phyloP scores from a whole-genome alignment of 1,140 invertebrate genomes.

The Saccostrea glomerata region DNA sequence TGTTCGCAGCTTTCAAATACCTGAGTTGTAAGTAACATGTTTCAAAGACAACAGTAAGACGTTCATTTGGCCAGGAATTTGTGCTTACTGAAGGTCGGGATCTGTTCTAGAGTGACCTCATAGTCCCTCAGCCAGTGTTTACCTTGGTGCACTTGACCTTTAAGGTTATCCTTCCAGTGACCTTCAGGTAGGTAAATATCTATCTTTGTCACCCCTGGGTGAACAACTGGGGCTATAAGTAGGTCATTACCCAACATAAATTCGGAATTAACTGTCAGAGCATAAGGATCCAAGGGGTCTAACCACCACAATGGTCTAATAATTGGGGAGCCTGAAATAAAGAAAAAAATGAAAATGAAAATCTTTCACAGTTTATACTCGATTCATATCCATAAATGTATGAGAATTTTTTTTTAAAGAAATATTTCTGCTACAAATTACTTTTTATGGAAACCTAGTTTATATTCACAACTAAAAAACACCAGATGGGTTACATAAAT shows the following conservation, averaged over 20 bases:
- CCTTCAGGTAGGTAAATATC: slow-evolving; percentile 84
- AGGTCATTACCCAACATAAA: slow-evolving; percentile 90
- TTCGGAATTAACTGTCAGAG: slow-evolving; percentile 89
- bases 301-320: slow-evolving; percentile 96
- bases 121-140: slow-evolving; percentile 66
- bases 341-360: neutral
- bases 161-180: slow-evolving; percentile 62
- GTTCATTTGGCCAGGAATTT: neutral
- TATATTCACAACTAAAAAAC: too few species aligned
- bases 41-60: neutral
- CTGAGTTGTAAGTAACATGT: too few species aligned
- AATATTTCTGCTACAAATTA: too few species aligned
- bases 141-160: slow-evolving; percentile 54
- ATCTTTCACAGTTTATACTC: too few species aligned
- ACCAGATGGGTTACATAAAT: too few species aligned
- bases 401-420: too few species aligned
- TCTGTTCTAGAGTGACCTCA: slow-evolving; percentile 60
- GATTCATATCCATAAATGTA: too few species aligned
- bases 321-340: slow-evolving; percentile 70
- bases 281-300: slow-evolving; percentile 88
- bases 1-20: too few species aligned
- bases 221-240: slow-evolving; percentile 89
- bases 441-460: too few species aligned
- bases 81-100: slow-evolving; percentile 62
- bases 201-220: slow-evolving; percentile 83